Base-by-base conservation (phyloP, 2,113 vertebrate genomes). In the Macheiramphus alcinus region DNA sequence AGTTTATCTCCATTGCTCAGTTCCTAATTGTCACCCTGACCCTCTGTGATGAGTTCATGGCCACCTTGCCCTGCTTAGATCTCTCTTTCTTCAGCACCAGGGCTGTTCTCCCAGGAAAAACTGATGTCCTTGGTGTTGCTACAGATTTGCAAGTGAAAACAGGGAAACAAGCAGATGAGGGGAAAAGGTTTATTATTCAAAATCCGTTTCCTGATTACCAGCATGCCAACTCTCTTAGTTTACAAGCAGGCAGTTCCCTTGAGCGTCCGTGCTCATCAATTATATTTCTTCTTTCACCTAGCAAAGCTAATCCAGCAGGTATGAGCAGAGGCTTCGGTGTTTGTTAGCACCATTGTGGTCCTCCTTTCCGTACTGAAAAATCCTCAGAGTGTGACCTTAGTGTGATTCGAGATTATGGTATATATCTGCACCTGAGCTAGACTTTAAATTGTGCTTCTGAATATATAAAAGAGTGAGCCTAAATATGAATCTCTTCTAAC, bases 321-420 rank as follows among this genome's bases (percentile, higher is more conserved):
- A 18, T 2, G 42, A 42, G 43, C 52, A 13, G 56, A 43, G 48
- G 31, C 32, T 68, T 32, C 8, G 0, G 27, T 13, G 43, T 18
- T n/a, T 18, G 1, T 50, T 16, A 45, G 56, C 71, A 16, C 1
- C 6, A 3, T 13, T 4, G 10, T 7, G 45, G 15, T 61, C 34
- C 16, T 52, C 27, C 42, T 76, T 29, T 13, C 42, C 20, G 19
- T 25, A 7, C 36, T 16, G 36, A 13, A 38, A 63, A 45, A 40
- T 26, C 21, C 47, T 61, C 62, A 25, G 53, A 34, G 20, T 2
- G 5, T 38, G 13, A 50, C 16, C 42, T 20, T 9, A 20, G n/a
- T 7, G 45, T 2, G 6, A 20, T n/a, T 42, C 1, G 2, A 42
- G 47, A 11, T 48, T 6, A 16, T 3, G 21, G 34, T 18, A 0